These are phyloP conservation scores for Lysiphlebus fabarum DNA, from an alignment of 1,140 invertebrate species.

Conservation along the genomic window DNA sequence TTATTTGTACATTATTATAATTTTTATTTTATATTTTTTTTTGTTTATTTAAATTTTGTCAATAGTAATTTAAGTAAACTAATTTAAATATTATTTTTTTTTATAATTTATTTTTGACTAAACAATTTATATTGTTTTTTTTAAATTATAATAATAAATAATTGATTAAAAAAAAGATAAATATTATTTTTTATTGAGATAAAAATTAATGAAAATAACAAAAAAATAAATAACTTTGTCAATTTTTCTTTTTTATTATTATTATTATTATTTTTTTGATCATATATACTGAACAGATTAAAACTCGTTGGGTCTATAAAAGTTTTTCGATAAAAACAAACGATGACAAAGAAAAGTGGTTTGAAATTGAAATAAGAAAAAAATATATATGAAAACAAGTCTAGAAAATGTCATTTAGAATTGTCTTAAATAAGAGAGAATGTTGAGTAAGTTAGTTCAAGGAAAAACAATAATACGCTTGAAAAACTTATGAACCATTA, in stretches of 20 bases:
- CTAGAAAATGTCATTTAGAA: too few species aligned
- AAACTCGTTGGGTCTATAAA: conserved; percentile 17
- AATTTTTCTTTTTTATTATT: background rate
- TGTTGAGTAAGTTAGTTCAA: conserved; percentile 10
- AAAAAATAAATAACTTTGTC: background rate
- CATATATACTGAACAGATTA: conserved; percentile 17
- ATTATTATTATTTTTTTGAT: too few species aligned
- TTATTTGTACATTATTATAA: background rate
- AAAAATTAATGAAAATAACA: too few species aligned
- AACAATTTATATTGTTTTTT: too few species aligned
- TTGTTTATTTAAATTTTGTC: background rate
- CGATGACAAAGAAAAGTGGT: conserved; percentile 7
- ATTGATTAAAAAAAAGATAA: too few species aligned
- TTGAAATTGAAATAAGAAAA: background rate
- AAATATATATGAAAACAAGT: too few species aligned
- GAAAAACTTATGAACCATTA: conserved; percentile 12
- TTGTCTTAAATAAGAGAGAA: conserved; percentile 3
- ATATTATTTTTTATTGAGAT: too few species aligned
- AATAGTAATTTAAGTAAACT: background rate
- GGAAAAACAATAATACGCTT: conserved; percentile 19
- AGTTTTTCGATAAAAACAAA: conserved; percentile 19
- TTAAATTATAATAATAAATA: too few species aligned
- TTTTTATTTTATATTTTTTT: conserved; percentile 1
- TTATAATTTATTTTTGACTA: too few species aligned
- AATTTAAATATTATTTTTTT: too few species aligned